These are phyloP conservation scores for Hirudinaria manillensis DNA, from an alignment of 2,888 invertebrate genomes.

Conservation along the genomic window DNA sequence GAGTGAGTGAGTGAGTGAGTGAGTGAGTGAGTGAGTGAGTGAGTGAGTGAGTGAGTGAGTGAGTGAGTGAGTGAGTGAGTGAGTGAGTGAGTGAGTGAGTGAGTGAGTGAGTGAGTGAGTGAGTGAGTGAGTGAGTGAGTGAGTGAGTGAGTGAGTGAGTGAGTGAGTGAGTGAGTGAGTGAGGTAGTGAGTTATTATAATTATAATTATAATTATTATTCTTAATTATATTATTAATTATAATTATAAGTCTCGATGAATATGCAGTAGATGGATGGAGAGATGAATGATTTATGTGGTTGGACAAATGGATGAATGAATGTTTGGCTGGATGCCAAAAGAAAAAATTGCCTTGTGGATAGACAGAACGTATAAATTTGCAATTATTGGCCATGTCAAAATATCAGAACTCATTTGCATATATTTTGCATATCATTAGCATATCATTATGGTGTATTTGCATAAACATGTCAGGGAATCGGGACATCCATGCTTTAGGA, in stretches of 20 bases:
- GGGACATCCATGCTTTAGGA: no score
- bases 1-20: constrained; percentile 7
- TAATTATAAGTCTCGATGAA: no score
- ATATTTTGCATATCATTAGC: constrained; percentile 3
- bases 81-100: constrained; percentile 7
- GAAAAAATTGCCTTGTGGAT: no score
- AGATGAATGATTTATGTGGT: no score
- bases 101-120: constrained; percentile 7
- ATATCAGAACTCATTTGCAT: constrained; percentile 15
- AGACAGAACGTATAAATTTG: constrained; percentile 3
- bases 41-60: constrained; percentile 7
- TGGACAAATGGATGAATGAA: no score
- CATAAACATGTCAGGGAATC: no score
- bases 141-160: constrained; percentile 7
- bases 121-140: constrained; percentile 7
- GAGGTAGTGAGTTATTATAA: not conserved
- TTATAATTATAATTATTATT: no score
- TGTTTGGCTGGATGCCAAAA: no score
- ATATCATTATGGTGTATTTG: not conserved
- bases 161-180: constrained; percentile 7
- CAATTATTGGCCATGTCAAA: constrained; percentile 13
- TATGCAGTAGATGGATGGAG: no score
- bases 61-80: constrained; percentile 7
- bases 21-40: constrained; percentile 7
- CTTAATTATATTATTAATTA: no score